Percentiles rank a stretch among this genome's conserved stretches.
These are phyloP conservation scores for Elachura formosa DNA, from an alignment of 2,113 vertebrate genomes.

Conservation along the genomic window DNA sequence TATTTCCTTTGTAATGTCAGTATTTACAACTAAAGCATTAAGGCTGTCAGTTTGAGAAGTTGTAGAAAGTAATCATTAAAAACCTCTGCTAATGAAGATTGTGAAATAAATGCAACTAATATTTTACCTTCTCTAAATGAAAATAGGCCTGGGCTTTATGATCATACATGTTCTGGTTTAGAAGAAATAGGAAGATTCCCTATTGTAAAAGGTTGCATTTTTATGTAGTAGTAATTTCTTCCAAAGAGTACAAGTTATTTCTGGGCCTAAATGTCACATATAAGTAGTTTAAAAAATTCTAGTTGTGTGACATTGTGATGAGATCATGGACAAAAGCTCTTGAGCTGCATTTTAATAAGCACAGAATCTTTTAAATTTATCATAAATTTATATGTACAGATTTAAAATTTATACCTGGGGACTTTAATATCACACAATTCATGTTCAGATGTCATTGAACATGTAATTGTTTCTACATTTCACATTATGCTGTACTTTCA, in stretches of 20 bases:
- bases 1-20: background rate
- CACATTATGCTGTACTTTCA: conserved; percentile 73
- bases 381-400: conserved; percentile 72
- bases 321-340: conserved; percentile 52
- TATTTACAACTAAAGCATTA: background rate
- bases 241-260: conserved; percentile 67
- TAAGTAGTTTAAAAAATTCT: conserved; percentile 59
- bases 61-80: background rate
- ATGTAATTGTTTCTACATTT: conserved; percentile 79
- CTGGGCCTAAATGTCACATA: conserved; percentile 52
- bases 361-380: conserved; percentile 71
- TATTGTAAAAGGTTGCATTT: conserved; percentile 34
- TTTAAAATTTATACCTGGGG: conserved; percentile 76
- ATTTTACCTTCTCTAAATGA: conserved; percentile 40
- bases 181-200: conserved; percentile 4
- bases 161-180: background rate
- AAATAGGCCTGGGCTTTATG: conserved; percentile 33
- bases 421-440: conserved; percentile 71
- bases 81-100: background rate
- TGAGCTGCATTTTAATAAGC: conserved; percentile 69
- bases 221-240: conserved; percentile 61
- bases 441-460: conserved; percentile 72
- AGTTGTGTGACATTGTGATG: conserved; percentile 61
- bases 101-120: background rate
- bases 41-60: background rate